phyloP scores from a whole-genome alignment of 2,797 vertebrate genomes.

The Platyrinchus mystaceus region DNA sequence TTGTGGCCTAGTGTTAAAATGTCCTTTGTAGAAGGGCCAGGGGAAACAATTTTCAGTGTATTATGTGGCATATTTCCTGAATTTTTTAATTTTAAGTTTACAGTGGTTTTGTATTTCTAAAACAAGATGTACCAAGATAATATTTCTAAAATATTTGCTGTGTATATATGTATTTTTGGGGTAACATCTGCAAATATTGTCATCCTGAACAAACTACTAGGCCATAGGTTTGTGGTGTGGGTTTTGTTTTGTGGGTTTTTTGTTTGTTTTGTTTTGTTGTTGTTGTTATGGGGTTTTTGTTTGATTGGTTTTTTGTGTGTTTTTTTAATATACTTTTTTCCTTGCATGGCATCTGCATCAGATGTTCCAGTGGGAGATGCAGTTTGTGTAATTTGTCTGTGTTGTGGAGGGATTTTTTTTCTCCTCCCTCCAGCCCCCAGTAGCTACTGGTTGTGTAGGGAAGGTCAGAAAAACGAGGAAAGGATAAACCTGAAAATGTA shows the following conservation, averaged over 20 bases:
- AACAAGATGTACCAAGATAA: not conserved
- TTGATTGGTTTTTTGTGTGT: too few relatives aligned
- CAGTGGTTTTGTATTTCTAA: not conserved
- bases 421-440: accelerated
- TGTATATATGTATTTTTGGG: not conserved
- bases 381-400: not conserved
- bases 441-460: not conserved
- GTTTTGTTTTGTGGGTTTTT: too few relatives aligned
- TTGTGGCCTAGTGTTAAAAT: not conserved
- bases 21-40: not conserved
- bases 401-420: not conserved
- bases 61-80: not conserved
- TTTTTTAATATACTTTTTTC: not conserved
- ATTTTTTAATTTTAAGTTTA: not conserved
- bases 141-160: not conserved
- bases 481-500: not conserved
- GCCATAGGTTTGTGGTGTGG: too few relatives aligned
- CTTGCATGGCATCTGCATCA: not conserved
- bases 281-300: too few relatives aligned
- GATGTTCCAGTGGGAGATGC: not conserved
- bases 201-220: not conserved
- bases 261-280: too few relatives aligned
- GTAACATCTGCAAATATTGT: not conserved
- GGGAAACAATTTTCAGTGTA: not conserved
- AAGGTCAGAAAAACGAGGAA: not conserved